Evolutionary conservation across 2,888 invertebrate genomes (phyloP).

Genomic region (Pseudanteris insignis): DNA sequence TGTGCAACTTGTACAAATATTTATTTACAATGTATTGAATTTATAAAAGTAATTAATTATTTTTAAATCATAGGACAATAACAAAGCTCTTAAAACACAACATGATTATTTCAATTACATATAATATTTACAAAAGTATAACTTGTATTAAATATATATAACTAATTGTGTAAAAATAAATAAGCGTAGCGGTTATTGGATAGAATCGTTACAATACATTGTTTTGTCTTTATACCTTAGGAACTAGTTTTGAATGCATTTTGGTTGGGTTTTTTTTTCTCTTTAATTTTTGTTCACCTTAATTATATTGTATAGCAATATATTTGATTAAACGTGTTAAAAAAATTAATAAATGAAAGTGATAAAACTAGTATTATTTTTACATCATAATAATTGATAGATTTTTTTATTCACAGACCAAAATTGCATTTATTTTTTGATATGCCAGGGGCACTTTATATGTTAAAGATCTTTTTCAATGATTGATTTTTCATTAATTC

Average conservation of each 20-base stretch:
- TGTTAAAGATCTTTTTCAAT: too few species aligned
- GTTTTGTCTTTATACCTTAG: neutral
- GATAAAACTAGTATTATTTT: too few species aligned
- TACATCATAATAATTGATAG: too few species aligned
- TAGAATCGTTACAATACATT: constrained; percentile 15
- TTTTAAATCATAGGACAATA: constrained; percentile 39
- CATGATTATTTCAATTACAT: constrained; percentile 36
- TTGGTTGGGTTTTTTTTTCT: too few species aligned
- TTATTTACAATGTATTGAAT: constrained; percentile 32
- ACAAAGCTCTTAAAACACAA: constrained; percentile 41
- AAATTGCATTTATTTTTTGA: too few species aligned
- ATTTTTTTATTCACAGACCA: too few species aligned
- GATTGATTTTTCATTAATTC: neutral
- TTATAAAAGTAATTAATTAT: constrained; percentile 15
- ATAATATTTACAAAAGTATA: constrained; percentile 28
- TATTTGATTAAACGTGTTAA: too few species aligned
- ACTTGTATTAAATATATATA: constrained; percentile 37
- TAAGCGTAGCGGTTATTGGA: constrained; percentile 27
- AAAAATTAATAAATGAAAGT: too few species aligned
- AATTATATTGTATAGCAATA: too few species aligned
- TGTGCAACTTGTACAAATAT: constrained; percentile 34
- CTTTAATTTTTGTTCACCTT: too few species aligned
- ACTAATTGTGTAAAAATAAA: constrained; percentile 25
- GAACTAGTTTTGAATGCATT: too few species aligned
- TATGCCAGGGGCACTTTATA: too few species aligned